phyloP scores from a whole-genome alignment of 2,888 invertebrate species.

The Chymomyza amoena region DNA sequence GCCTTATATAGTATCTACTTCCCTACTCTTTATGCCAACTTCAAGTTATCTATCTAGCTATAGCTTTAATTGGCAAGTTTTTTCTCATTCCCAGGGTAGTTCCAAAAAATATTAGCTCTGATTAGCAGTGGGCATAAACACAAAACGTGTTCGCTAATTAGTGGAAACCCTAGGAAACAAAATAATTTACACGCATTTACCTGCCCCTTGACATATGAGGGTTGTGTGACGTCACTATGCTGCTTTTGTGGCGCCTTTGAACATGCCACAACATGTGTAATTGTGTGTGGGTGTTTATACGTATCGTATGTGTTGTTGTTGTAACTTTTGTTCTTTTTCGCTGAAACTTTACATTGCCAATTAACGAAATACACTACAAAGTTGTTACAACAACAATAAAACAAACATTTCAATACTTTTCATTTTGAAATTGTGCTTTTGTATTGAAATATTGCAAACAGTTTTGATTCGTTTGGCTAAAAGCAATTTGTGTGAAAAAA shows the following conservation, averaged over 20 bases:
- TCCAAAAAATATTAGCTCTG: slow-evolving; percentile 41
- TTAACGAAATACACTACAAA: slow-evolving; percentile 32
- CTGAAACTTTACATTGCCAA: slow-evolving; percentile 41
- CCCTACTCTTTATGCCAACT: not conserved
- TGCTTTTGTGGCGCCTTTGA: slow-evolving; percentile 34
- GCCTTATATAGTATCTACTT: slow-evolving; percentile 12
- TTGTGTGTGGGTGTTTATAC: slow-evolving; percentile 8
- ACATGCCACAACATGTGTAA: slow-evolving; percentile 32
- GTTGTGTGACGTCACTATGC: not conserved
- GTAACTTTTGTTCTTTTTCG: slow-evolving; percentile 20
- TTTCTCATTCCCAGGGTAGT: slow-evolving; percentile 42
- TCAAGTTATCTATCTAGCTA: not conserved
- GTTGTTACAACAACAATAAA: not conserved
- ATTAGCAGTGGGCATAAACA: slow-evolving; percentile 46
- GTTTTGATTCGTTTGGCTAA: not conserved
- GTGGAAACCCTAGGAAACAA: not conserved
- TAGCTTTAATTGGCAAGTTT: slow-evolving; percentile 47
- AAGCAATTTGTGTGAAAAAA: not conserved
- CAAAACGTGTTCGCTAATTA: not conserved
- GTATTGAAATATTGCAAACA: not conserved
- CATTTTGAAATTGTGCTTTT: not conserved
- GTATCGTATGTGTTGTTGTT: not conserved
- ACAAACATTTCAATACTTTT: not conserved
- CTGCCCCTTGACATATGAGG: slow-evolving; percentile 20
- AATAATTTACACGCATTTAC: not conserved